Base-by-base conservation (phyloP, 2,113 vertebrate genomes). In the Toxostoma redivivum region DNA sequence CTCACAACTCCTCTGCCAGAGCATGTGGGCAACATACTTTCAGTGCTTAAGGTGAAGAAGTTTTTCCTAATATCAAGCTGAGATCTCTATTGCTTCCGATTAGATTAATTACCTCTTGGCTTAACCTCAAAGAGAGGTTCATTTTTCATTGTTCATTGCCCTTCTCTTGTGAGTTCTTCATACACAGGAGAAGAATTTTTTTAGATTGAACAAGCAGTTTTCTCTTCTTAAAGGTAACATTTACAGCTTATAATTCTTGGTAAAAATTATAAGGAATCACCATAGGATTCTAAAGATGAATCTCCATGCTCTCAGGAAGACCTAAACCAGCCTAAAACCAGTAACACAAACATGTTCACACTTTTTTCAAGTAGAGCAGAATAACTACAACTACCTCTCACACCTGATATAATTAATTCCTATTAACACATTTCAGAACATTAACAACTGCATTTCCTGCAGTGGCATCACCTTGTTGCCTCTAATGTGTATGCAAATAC, bases 101-200 rank as follows among this genome's bases (percentile, higher is more conserved):
- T 74, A 81, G 61, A 84, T 84, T 78, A 92, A 92, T 88, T 91
- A 54, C 27, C 67, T 83, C 58, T 73, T 91, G 65, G 74, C n/a
- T 94, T 87, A 81, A 56, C 35, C 35, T 89, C 65, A 64, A 50
- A 67, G 27, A 77, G 4, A 37, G 15, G 5, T 42, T 69, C 31
- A 33, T 42, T 73, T 53, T 44, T 95, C 47, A 35, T 30, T 67
- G 79, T 50, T 88, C 10, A 0, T 42, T 66, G 51, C 33, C 20
- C 57, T 92, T 78, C 69, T 84, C 53, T 78, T 66, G 30, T 21
- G 53, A 88, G 21, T 44, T 58, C 51, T 74, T 89, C 14, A 73
- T 56, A 44, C 19, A 37, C 2, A 6, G 35, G 12, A 77, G 76
- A 18, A 57, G 15, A n/a, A 45, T 42, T 2, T 57, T 14, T 86